A percentile compares a stretch with the other conserved stretches of the same genome.
phyloP scores from a whole-genome alignment of 2,888 invertebrate species.

The Papilio elwesi region DNA sequence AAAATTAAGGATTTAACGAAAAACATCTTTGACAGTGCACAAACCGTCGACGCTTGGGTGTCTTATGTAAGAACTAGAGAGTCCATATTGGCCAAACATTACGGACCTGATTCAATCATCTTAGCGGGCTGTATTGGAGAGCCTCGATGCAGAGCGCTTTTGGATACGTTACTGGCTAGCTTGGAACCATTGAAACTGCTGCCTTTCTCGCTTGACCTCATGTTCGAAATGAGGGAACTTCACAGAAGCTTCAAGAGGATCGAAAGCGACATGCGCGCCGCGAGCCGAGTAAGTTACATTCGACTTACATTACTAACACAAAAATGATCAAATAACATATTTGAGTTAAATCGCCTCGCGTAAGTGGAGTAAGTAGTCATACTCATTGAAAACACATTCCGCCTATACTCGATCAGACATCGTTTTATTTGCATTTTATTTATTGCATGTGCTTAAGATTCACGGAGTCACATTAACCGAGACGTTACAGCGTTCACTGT shows the following conservation, averaged over 20 bases:
- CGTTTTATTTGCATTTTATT: slow-evolving; percentile 84
- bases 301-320: slow-evolving; percentile 5
- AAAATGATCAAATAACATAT: slow-evolving; percentile 43
- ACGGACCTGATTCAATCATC: slow-evolving; percentile 89
- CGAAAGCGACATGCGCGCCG: slow-evolving; percentile 82
- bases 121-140: slow-evolving; percentile 85
- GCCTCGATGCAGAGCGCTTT: slow-evolving; percentile 84
- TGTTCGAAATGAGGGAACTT: slow-evolving; percentile 90
- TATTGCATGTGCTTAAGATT: slow-evolving; percentile 80
- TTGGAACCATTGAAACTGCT: slow-evolving; percentile 91
- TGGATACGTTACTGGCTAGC: slow-evolving; percentile 90
- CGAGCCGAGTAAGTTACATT: slow-evolving; percentile 72
- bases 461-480: slow-evolving; percentile 66
- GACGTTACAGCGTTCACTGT: slow-evolving; percentile 65
- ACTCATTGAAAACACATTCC: slow-evolving; percentile 60
- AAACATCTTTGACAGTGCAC: slow-evolving; percentile 81
- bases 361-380: slow-evolving; percentile 55
- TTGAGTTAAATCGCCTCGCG: slow-evolving; percentile 39
- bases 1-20: neutral
- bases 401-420: slow-evolving; percentile 62
- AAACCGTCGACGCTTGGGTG: slow-evolving; percentile 95
- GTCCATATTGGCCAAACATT: slow-evolving; percentile 91
- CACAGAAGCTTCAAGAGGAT: slow-evolving; percentile 90
- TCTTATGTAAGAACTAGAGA: slow-evolving; percentile 93
- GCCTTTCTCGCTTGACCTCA: slow-evolving; percentile 92